Conservation (phyloP, 2,888 invertebrate genomes). For the Leptogaster cylindrica region DNA sequence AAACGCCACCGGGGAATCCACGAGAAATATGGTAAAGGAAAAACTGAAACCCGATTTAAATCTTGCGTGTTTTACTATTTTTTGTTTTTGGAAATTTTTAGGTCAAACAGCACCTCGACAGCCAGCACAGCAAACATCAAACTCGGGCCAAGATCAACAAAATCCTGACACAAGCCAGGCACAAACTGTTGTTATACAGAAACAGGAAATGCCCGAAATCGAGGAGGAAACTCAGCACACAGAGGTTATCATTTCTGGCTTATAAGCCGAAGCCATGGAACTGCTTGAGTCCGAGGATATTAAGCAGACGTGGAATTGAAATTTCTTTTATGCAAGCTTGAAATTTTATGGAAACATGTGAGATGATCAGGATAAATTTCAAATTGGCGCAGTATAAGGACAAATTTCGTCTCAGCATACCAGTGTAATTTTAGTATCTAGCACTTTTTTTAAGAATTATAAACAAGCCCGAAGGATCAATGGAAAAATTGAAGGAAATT, state of each 20-base stretch:
- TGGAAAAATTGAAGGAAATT: too few species aligned
- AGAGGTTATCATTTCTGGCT: constrained; percentile 46
- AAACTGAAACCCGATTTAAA: not conserved
- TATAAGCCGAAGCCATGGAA: constrained; percentile 35
- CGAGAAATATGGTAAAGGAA: constrained; percentile 77
- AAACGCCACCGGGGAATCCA: constrained; percentile 87
- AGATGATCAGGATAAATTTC: too few species aligned
- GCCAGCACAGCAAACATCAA: constrained; percentile 53
- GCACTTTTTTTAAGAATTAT: too few species aligned
- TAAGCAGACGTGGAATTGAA: constrained; percentile 9
- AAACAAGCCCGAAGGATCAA: too few species aligned
- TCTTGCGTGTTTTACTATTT: not conserved
- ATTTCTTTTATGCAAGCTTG: constrained; percentile 27
- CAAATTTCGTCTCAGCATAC: too few species aligned
- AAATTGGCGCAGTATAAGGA: too few species aligned
- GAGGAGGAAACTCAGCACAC: constrained; percentile 54
- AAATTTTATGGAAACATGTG: too few species aligned
- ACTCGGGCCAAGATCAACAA: constrained; percentile 49
- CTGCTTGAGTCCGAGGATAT: not conserved
- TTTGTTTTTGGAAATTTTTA: constrained; percentile 40
- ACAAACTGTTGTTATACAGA: constrained; percentile 56
- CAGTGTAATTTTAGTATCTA: too few species aligned
- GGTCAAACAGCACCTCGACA: constrained; percentile 64
- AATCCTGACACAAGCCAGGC: constrained; percentile 19
- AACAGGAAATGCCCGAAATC: constrained; percentile 60